These are phyloP conservation scores for Sminthurinus aureus DNA, from an alignment of 2,888 invertebrate species.

Conservation along the genomic window DNA sequence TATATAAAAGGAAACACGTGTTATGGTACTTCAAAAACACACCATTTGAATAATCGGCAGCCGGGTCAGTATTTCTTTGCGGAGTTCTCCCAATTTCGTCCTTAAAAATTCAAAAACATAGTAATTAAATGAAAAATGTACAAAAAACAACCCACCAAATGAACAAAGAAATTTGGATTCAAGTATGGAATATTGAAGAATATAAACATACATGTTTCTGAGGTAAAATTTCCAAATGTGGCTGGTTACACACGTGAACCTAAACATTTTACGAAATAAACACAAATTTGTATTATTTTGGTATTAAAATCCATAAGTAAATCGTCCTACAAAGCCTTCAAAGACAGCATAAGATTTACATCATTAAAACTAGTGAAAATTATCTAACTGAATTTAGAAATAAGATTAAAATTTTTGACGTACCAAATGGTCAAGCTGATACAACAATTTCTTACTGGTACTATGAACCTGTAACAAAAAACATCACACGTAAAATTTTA, in stretches of 20 bases:
- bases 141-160: constrained; percentile 1
- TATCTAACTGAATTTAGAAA: too few species aligned
- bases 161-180: not conserved
- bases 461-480: constrained; percentile 78
- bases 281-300: not conserved
- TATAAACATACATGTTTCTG: constrained; percentile 69
- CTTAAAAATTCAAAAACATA: not conserved
- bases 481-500: not conserved
- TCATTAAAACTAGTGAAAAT: too few species aligned
- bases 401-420: too few species aligned
- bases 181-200: not conserved
- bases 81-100: constrained; percentile 51
- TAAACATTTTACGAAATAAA: not conserved
- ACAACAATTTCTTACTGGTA: constrained; percentile 93
- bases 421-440: constrained; percentile 93
- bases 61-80: constrained; percentile 69
- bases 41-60: constrained; percentile 89
- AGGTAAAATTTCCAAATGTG: constrained; percentile 74
- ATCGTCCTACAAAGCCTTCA: not conserved
- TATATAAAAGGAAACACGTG: too few species aligned
- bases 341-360: constrained; percentile 56
- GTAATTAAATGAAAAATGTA: not conserved
- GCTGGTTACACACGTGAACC: constrained; percentile 82
- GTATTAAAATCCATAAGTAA: not conserved
- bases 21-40: too few species aligned